Conservation (phyloP, 2,888 invertebrate species). For the Drosophila villosipedis region DNA sequence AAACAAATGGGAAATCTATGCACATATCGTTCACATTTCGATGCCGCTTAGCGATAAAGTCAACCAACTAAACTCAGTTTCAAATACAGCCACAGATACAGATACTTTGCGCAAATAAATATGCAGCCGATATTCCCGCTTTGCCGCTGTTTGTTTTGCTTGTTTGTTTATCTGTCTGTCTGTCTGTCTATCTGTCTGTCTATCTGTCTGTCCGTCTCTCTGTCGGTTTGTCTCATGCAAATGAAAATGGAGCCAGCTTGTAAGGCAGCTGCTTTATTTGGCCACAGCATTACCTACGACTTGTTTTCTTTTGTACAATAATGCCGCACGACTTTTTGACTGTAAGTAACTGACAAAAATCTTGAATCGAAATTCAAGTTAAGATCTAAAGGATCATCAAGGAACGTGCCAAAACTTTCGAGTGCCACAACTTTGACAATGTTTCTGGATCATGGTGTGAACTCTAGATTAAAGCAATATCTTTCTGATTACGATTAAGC, state of each 20-base stretch:
- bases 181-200: slow-evolving; percentile 37
- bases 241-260: slow-evolving; percentile 62
- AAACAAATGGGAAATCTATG: slow-evolving; percentile 57
- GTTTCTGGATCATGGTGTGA: no score
- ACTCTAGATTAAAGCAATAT: not conserved
- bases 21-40: slow-evolving; percentile 76
- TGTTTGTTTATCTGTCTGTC: slow-evolving; percentile 25
- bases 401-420: not conserved
- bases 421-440: not conserved
- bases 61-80: slow-evolving; percentile 40
- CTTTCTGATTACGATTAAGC: not conserved
- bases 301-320: slow-evolving; percentile 3
- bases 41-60: slow-evolving; percentile 70
- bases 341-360: slow-evolving; percentile 25
- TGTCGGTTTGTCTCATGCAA: slow-evolving; percentile 56
- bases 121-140: slow-evolving; percentile 54
- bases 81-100: slow-evolving; percentile 22
- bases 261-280: slow-evolving; percentile 52
- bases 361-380: not conserved
- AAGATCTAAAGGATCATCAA: not conserved
- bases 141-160: slow-evolving; percentile 11
- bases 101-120: slow-evolving; percentile 78
- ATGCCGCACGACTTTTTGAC: not conserved
- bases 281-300: slow-evolving; percentile 27
- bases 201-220: slow-evolving; percentile 36